Evolutionary conservation across 2,113 vertebrate genomes (phyloP).

Genomic region (Pangasianodon hypophthalmus): DNA sequence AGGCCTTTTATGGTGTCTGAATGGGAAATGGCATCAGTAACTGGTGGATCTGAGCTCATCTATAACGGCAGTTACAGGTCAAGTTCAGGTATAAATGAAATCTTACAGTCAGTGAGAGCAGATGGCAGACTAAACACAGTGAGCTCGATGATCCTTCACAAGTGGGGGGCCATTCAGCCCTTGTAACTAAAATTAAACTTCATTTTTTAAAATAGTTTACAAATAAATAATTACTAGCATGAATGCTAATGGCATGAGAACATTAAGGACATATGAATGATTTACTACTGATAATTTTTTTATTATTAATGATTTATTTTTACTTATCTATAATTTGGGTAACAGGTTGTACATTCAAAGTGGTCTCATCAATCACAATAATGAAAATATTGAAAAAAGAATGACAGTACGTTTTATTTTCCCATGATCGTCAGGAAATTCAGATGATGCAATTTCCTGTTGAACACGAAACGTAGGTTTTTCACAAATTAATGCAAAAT

Average conservation of each 20-base stretch:
- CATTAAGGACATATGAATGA: background rate
- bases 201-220: background rate
- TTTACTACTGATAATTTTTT: background rate
- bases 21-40: background rate
- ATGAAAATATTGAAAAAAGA: background rate
- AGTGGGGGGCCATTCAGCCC: background rate
- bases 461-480: background rate
- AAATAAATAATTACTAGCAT: background rate
- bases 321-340: background rate
- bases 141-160: background rate
- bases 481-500: background rate
- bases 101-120: background rate
- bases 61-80: background rate
- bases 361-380: background rate
- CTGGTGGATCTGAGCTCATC: background rate
- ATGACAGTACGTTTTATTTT: background rate
- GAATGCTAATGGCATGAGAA: background rate
- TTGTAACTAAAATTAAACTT: background rate
- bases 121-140: background rate
- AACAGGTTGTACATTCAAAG: background rate
- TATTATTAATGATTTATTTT: background rate
- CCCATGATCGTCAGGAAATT: no score
- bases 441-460: background rate
- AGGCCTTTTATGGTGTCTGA: background rate
- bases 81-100: background rate